Percentiles rank a stretch among this genome's conserved stretches.
phyloP scores from a whole-genome alignment of 2,113 vertebrate genomes.

The Pampusana beccarii region DNA sequence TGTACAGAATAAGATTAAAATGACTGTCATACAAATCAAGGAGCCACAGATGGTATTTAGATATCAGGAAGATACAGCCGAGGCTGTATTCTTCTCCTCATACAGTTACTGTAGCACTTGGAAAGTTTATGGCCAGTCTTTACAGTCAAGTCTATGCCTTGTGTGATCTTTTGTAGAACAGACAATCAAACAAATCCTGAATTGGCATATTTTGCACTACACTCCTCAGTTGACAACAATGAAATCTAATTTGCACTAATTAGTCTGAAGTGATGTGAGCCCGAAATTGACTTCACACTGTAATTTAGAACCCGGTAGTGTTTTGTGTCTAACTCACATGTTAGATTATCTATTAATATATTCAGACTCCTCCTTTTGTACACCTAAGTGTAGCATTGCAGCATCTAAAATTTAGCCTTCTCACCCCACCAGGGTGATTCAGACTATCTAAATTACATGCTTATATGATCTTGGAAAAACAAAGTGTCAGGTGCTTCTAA shows the following conservation, averaged over 20 bases:
- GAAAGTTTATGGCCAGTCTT: neutral
- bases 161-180: neutral
- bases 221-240: neutral
- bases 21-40: neutral
- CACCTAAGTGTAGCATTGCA: neutral
- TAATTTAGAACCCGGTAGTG: conserved; percentile 8
- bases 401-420: conserved; percentile 27
- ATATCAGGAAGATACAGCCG: neutral
- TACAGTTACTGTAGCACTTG: neutral
- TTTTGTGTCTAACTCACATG: conserved; percentile 2
- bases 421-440: neutral
- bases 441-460: neutral
- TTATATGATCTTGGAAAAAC: neutral
- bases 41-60: neutral
- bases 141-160: neutral
- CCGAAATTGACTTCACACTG: conserved; percentile 27
- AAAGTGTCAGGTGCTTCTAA: neutral
- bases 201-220: neutral
- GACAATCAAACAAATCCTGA: neutral
- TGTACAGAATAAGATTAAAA: neutral
- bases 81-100: neutral
- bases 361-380: conserved; percentile 37
- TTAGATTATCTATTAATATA: neutral
- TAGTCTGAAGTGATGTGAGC: neutral
- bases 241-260: conserved; percentile 6